Conservation (phyloP, 2,797 vertebrate species). For the Momotus momota region DNA sequence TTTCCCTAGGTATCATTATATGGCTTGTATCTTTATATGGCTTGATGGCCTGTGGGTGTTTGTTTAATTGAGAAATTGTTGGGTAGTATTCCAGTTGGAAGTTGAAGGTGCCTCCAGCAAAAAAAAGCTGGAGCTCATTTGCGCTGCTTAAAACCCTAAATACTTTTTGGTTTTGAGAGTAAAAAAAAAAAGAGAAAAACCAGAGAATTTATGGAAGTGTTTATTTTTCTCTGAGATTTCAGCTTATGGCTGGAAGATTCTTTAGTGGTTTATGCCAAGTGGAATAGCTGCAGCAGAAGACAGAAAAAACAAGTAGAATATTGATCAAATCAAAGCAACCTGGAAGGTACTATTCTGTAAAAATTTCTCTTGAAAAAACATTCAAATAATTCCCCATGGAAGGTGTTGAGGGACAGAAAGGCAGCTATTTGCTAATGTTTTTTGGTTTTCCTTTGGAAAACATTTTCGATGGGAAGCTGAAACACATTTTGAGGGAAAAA, state of each 20-base stretch:
- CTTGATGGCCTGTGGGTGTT: not conserved
- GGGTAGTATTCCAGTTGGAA: not conserved
- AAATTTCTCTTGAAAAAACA: not conserved
- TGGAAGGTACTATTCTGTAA: not conserved
- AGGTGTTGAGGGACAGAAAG: not conserved
- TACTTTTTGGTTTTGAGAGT: not conserved
- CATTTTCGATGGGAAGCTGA: not conserved
- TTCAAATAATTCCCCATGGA: not conserved
- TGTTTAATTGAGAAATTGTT: not conserved
- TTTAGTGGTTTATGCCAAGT: constrained; percentile 14
- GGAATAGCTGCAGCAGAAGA: constrained; percentile 16
- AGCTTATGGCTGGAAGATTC: not conserved
- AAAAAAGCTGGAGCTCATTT: not conserved
- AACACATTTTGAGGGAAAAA: not conserved
- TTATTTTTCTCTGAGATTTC: not conserved
- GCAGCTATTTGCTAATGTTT: not conserved
- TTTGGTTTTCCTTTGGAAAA: not conserved
- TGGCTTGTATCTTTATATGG: not conserved
- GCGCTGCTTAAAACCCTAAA: not conserved
- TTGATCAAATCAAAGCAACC: constrained; percentile 6
- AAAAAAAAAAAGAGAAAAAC: not conserved
- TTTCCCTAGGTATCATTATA: not conserved
- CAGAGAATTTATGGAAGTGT: not conserved
- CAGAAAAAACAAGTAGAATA: not conserved
- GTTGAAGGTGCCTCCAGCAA: not conserved